A percentile compares a stretch with the other conserved stretches of the same genome.
These are phyloP conservation scores for Drosophila mimetica DNA, from an alignment of 2,888 invertebrate genomes.

Conservation along the genomic window DNA sequence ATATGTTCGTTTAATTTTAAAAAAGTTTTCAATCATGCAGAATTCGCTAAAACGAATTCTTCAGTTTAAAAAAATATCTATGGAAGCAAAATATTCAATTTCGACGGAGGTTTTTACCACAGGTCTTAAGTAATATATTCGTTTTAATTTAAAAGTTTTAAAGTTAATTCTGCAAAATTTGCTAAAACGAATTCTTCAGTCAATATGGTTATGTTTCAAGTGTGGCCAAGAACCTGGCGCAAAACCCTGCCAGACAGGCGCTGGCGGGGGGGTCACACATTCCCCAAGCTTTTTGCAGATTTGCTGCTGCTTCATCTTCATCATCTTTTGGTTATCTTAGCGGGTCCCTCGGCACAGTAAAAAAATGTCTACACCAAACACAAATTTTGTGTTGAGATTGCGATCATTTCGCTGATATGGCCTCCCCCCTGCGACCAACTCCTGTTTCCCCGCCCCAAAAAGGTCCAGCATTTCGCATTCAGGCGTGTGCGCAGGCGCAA, in stretches of 20 bases:
- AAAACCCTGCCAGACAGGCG: conserved; percentile 21
- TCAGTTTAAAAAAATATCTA: too few relatives aligned
- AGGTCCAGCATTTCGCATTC: conserved; percentile 54
- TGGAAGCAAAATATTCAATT: too few relatives aligned
- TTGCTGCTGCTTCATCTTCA: conserved; percentile 76
- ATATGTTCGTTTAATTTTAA: too few relatives aligned
- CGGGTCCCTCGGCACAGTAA: conserved; percentile 59
- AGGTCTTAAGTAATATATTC: too few relatives aligned
- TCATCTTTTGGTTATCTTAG: conserved; percentile 62
- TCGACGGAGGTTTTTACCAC: too few relatives aligned
- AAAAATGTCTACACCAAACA: conserved; percentile 79
- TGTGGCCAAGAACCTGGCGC: conserved; percentile 1
- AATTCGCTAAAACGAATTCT: too few relatives aligned
- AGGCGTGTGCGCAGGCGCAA: conserved; percentile 80
- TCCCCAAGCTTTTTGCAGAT: conserved; percentile 64
- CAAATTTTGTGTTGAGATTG: conserved; percentile 79
- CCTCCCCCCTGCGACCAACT: conserved; percentile 27
- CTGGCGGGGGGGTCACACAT: conserved; percentile 53
- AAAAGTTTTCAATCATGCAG: too few relatives aligned
- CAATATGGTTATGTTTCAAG: too few relatives aligned
- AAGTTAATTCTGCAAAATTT: too few relatives aligned
- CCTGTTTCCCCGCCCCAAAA: conserved; percentile 1
- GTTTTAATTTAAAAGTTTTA: too few relatives aligned
- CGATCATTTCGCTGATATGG: conserved; percentile 78
- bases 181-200: too few relatives aligned